phyloP scores from a whole-genome alignment of 2,113 vertebrate genomes.

The Callopanchax toddi region DNA sequence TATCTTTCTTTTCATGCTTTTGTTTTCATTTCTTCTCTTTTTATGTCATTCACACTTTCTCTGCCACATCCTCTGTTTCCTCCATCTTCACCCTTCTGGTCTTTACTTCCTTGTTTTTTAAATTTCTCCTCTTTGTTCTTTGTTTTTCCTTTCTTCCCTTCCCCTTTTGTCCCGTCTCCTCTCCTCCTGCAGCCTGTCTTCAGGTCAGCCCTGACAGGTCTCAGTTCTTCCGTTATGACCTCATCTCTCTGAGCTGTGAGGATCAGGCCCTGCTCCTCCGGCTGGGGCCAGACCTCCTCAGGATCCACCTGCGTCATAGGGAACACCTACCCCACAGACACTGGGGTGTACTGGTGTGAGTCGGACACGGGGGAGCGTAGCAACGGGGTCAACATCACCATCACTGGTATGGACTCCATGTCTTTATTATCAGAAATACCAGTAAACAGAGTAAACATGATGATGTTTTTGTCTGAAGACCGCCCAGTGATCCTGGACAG shows the following conservation, averaged over 20 bases:
- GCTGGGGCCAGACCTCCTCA: conserved; percentile 24
- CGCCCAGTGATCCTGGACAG: conserved; percentile 31
- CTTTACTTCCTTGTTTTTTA: no score
- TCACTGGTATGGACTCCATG: conserved; percentile 38
- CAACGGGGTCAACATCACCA: conserved; percentile 40
- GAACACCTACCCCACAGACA: conserved; percentile 50
- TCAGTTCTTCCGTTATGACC: conserved; percentile 47
- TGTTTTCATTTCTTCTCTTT: not conserved
- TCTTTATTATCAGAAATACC: not conserved
- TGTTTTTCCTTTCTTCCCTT: no score
- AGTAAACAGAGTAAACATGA: not conserved
- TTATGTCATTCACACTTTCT: fast-evolving
- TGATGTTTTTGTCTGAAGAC: conserved; percentile 6
- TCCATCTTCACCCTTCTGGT: no score
- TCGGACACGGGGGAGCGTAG: not conserved
- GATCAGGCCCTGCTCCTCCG: conserved; percentile 24
- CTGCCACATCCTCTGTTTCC: not conserved
- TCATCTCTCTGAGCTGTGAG: conserved; percentile 40
- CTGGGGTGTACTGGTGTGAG: conserved; percentile 62
- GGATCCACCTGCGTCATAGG: conserved; percentile 28
- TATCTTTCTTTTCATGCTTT: not conserved
- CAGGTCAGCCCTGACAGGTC: conserved; percentile 39
- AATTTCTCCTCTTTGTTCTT: no score
- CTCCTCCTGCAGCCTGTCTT: conserved; percentile 50
- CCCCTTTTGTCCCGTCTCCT: no score